Evolutionary conservation across 1,140 invertebrate genomes (phyloP), one percentile per base, ranked within the genome.

Genomic region (Temnothorax curvispinosus): DNA sequence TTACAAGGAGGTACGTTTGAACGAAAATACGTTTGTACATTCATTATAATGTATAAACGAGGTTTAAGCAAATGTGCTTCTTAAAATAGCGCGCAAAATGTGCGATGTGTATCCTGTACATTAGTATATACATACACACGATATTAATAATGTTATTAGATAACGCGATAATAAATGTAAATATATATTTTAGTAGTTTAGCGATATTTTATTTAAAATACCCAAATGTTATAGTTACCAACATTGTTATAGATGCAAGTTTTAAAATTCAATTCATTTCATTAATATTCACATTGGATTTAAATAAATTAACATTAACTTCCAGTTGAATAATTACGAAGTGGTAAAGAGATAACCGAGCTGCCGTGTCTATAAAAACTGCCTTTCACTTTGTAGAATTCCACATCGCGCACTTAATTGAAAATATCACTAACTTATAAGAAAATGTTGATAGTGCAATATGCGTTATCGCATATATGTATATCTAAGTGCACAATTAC

Each of bases 361-460:
- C 27, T 75, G 80, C 69, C 74, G 9, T 65, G 11, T 65, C 15
- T 44, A 65, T 56, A 65, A 7, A 13, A 78, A 54, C n/a, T 76
- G 58, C 32, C 47, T 78, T 44, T 85, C 62, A 47, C 50, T 41
- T 85, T 77, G 72, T 82, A 60, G 27, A 84, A 41, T 78, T 85
- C 62, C 47, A 85, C 32, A 76, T 69, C 27, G n/a, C 18, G 35
- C 27, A 69, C 15, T 38, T 5, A 47, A 21, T 60, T n/a, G 5
- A 13, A 69, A 52, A 18, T 50, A 13, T 64, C 38, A 21, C 3
- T 52, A 47, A 60, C 78, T 82, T 82, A 72, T 74, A 84, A 76
- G 81, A 52, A 85, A 52, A 85, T 85, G 44, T 62, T 60, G 41
- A 60, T 75, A 75, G 27, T 84, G 44, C n/a, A 76, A 62, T 65